Evolutionary conservation across 2,888 invertebrate species (phyloP).

Genomic region (Agrochola litura): DNA sequence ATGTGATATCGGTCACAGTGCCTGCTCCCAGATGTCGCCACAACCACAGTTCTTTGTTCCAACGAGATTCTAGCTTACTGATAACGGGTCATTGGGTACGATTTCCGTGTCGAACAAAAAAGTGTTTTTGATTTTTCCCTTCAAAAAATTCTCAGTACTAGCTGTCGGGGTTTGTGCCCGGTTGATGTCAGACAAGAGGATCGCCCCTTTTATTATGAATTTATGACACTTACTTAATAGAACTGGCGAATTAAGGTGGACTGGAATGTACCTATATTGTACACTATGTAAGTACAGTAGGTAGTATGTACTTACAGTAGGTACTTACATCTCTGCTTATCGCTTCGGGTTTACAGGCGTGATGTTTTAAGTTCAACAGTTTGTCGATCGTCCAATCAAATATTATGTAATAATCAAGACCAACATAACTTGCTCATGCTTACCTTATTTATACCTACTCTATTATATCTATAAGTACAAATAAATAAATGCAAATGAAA

Average conservation of each 20-base stretch:
- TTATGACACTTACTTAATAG: neutral
- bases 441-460: neutral
- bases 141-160: neutral
- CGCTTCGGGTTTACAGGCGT: neutral
- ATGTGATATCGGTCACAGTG: slow-evolving; percentile 32
- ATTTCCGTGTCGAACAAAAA: neutral
- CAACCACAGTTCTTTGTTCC: neutral
- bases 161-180: neutral
- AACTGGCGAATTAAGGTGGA: neutral
- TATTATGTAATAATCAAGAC: neutral
- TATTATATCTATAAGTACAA: neutral
- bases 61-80: neutral
- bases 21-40: neutral
- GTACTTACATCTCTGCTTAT: neutral
- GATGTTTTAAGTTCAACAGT: neutral
- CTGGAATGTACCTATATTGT: too few species aligned
- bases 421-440: neutral
- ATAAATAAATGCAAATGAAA: too few species aligned
- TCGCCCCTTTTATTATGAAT: neutral
- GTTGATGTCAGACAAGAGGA: neutral
- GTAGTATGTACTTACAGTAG: too few species aligned
- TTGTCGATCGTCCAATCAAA: neutral
- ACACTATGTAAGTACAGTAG: too few species aligned
- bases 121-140: neutral
- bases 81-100: too few species aligned